A percentile compares a stretch with the other conserved stretches of the same genome.
These are phyloP conservation scores for Cardiocondyla obscurior DNA, from an alignment of 1,140 invertebrate species.

Conservation along the genomic window DNA sequence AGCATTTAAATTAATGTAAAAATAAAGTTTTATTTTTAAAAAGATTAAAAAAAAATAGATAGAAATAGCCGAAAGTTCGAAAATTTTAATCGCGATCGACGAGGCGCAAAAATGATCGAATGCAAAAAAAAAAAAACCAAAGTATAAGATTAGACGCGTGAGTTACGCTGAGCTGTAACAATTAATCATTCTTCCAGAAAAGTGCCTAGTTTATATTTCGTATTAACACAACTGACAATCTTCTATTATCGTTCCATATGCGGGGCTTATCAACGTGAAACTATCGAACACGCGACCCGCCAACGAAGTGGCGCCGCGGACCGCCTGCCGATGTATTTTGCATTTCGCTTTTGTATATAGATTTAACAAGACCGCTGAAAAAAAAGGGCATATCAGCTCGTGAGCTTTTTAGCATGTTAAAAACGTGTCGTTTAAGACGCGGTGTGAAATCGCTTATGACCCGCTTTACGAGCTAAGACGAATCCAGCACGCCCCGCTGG, in stretches of 20 bases:
- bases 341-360: slow-evolving; percentile 24
- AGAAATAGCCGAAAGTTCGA: not conserved
- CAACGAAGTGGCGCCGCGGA: slow-evolving; percentile 38
- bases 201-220: not conserved
- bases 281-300: slow-evolving; percentile 36
- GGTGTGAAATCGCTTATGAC: slow-evolving; percentile 47
- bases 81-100: not conserved
- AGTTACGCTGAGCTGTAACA: slow-evolving; percentile 30
- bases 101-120: not conserved
- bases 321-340: not conserved
- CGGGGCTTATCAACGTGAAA: slow-evolving; percentile 18
- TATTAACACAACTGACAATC: slow-evolving; percentile 33
- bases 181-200: slow-evolving; percentile 37
- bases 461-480: slow-evolving; percentile 28
- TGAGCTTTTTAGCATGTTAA: slow-evolving; percentile 10
- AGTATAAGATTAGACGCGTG: slow-evolving; percentile 2
- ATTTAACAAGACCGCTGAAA: slow-evolving; percentile 17
- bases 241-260: slow-evolving; percentile 33
- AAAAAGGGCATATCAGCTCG: slow-evolving; percentile 36
- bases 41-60: too few species aligned
- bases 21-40: too few species aligned
- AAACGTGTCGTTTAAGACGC: slow-evolving; percentile 13
- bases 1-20: too few species aligned
- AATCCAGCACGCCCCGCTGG: slow-evolving; percentile 33
- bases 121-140: slow-evolving; percentile 26